Conservation (phyloP, 2,797 vertebrate species). For the Thamnophis elegans region DNA sequence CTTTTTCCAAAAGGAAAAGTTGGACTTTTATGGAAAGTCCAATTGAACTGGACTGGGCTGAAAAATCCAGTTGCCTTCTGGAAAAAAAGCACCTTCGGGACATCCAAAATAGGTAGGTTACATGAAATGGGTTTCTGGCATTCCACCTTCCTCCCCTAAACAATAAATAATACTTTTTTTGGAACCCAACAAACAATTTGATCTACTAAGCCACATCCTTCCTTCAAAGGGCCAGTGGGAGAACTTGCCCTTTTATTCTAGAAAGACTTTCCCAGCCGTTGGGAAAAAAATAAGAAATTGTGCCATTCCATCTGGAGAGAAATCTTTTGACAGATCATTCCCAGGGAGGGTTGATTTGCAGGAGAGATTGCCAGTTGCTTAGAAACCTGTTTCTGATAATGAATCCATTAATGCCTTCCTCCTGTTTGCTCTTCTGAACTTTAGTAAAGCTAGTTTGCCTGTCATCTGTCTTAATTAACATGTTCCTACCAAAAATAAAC, state of each 20-base stretch:
- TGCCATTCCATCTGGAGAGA: not conserved
- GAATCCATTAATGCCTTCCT: slow-evolving; percentile 70
- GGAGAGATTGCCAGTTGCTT: slow-evolving; percentile 69
- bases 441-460: slow-evolving; percentile 66
- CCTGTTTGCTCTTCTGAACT: slow-evolving; percentile 62
- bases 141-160: not conserved
- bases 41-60: not conserved
- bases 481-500: slow-evolving; percentile 41
- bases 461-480: slow-evolving; percentile 74
- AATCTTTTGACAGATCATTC: not conserved
- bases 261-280: not conserved
- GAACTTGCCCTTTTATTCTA: too few relatives aligned
- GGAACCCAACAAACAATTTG: not conserved
- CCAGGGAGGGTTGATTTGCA: slow-evolving; percentile 63
- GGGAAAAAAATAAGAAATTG: not conserved
- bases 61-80: not conserved
- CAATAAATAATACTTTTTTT: not conserved
- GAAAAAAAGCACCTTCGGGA: not conserved
- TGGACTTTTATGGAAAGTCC: not conserved
- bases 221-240: not conserved
- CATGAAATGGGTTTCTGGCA: too few relatives aligned
- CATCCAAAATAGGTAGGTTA: not conserved
- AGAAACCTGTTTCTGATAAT: slow-evolving; percentile 66
- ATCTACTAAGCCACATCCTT: too few relatives aligned
- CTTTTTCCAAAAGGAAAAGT: not conserved